phyloP scores from a whole-genome alignment of 2,888 invertebrate genomes.

The Troilus luridus region DNA sequence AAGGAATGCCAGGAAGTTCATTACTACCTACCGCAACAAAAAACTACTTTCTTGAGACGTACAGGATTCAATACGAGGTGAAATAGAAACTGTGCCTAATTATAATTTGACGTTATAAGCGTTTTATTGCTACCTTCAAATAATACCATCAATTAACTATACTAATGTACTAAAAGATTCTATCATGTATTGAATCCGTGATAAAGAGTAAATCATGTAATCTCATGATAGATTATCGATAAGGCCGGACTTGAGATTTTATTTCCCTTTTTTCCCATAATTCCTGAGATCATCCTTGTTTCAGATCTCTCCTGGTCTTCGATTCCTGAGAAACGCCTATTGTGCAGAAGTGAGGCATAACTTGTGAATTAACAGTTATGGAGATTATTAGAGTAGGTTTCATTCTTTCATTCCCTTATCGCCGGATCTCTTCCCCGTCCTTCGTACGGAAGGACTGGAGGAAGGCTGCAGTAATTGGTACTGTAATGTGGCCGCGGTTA shows the following conservation, averaged over 20 bases:
- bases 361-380: constrained; percentile 7
- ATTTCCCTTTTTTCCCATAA: constrained; percentile 2
- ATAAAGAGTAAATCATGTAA: neutral
- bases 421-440: neutral
- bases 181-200: neutral
- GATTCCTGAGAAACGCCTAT: constrained; percentile 10
- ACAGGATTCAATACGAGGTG: no score
- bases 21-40: no score
- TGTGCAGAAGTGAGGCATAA: neutral
- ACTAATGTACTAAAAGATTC: neutral
- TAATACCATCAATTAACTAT: neutral
- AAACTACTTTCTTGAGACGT: no score
- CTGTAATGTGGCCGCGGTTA: neutral
- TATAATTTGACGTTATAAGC: neutral
- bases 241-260: neutral
- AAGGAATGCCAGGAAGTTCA: no score
- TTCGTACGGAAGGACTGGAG: neutral
- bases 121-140: neutral
- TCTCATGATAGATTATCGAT: neutral
- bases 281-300: neutral
- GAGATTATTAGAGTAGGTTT: neutral
- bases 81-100: neutral
- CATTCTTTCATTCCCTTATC: constrained; percentile 18
- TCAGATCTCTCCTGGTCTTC: neutral
- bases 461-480: constrained; percentile 25